phyloP scores from a whole-genome alignment of 2,888 invertebrate genomes.

The Spisula subtruncata region DNA sequence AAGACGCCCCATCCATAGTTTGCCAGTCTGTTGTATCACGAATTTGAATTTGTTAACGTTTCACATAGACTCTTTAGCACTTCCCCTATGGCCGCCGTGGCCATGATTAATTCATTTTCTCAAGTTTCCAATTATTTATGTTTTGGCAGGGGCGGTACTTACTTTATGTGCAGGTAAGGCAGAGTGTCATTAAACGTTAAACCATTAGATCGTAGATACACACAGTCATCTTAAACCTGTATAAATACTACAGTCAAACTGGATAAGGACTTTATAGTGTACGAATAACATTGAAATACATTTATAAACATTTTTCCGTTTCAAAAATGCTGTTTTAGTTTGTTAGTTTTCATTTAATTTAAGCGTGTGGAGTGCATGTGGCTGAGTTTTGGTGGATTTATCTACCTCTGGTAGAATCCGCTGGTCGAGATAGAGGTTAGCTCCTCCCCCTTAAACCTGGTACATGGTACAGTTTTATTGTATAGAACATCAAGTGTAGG shows the following conservation, averaged over 20 bases:
- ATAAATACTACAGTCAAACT: conserved; percentile 6
- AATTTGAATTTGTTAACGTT: conserved; percentile 54
- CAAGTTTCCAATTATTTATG: conserved; percentile 74
- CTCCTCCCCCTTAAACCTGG: conserved; percentile 58
- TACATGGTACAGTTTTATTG: conserved; percentile 49
- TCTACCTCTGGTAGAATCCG: conserved; percentile 34
- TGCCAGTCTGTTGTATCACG: conserved; percentile 47
- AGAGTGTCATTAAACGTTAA: conserved; percentile 62
- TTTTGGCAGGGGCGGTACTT: conserved; percentile 69
- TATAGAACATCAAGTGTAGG: conserved; percentile 66
- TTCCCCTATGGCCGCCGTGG: conserved; percentile 63
- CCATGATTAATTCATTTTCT: conserved; percentile 73
- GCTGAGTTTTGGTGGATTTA: neutral
- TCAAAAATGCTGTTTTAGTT: neutral
- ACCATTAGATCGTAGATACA: neutral
- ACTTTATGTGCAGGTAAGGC: conserved; percentile 53
- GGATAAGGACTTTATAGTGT: neutral
- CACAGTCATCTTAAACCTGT: neutral
- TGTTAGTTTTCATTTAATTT: too few species aligned
- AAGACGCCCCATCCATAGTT: conserved; percentile 39
- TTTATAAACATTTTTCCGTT: neutral
- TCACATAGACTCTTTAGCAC: conserved; percentile 45
- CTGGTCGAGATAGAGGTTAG: conserved; percentile 49
- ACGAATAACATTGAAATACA: neutral
- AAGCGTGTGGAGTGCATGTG: neutral